phyloP scores from a whole-genome alignment of 1,140 invertebrate genomes.

The Drosophila melanogaster region DNA sequence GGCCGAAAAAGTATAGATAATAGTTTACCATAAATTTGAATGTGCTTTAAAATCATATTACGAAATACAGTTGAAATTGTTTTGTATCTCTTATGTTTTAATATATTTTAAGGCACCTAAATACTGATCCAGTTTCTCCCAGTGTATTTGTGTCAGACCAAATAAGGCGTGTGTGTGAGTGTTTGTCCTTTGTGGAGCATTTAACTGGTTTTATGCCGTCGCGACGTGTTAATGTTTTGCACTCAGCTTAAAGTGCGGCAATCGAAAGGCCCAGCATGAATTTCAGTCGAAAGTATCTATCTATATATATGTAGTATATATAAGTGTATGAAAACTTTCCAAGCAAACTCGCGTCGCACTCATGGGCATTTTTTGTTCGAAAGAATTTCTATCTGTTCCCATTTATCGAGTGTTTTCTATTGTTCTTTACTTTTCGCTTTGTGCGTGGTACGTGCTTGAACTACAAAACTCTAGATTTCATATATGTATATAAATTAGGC shows the following conservation, averaged over 20 bases:
- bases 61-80: no score
- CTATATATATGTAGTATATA: constrained; percentile 15
- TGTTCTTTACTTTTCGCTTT: constrained; percentile 49
- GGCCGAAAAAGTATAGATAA: no score
- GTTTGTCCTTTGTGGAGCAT: constrained; percentile 47
- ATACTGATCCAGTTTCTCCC: background rate
- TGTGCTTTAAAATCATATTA: no score
- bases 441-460: constrained; percentile 79
- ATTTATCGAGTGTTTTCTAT: constrained; percentile 70
- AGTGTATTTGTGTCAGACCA: constrained; percentile 17
- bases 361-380: constrained; percentile 52
- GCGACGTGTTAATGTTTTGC: constrained; percentile 70
- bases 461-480: constrained; percentile 77
- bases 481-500: constrained; percentile 5
- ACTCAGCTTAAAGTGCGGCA: constrained; percentile 19
- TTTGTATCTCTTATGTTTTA: background rate
- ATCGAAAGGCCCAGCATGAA: constrained; percentile 19
- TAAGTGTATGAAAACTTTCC: constrained; percentile 37
- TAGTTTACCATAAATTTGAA: no score
- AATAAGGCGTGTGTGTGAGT: constrained; percentile 47
- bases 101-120: background rate
- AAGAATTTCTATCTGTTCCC: constrained; percentile 67
- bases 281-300: constrained; percentile 6
- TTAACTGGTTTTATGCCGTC: constrained; percentile 66
- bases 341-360: constrained; percentile 32